phyloP scores from a whole-genome alignment of 2,113 vertebrate species.

The Phocoena phocoena region DNA sequence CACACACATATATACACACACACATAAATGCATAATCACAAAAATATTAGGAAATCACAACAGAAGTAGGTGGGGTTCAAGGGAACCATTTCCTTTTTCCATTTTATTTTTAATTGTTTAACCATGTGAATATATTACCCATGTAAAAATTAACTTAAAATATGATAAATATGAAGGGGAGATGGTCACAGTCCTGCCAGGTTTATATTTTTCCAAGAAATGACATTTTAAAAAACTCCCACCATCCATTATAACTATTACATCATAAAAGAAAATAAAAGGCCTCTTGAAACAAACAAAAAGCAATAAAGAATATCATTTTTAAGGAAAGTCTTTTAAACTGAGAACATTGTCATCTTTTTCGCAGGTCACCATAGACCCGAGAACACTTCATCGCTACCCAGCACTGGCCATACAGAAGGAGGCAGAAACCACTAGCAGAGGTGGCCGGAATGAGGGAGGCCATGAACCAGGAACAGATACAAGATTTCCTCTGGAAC shows the following conservation, averaged over 20 bases:
- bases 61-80: background rate
- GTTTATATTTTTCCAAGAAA: background rate
- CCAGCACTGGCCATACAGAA: background rate
- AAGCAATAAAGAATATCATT: background rate
- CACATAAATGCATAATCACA: background rate
- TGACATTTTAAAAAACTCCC: background rate
- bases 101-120: background rate
- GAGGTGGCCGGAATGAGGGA: background rate
- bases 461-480: background rate
- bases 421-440: background rate
- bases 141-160: conserved; percentile 17
- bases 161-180: background rate
- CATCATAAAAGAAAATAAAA: background rate
- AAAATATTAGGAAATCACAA: background rate
- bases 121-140: background rate
- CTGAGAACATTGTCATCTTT: background rate
- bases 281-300: background rate
- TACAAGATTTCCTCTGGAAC: background rate
- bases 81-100: background rate
- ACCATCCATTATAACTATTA: background rate
- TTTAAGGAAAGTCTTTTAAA: background rate
- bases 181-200: background rate
- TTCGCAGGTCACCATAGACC: background rate
- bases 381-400: background rate
- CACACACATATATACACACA: background rate